phyloP scores from a whole-genome alignment of 2,113 vertebrate species.

The Upupa epops region DNA sequence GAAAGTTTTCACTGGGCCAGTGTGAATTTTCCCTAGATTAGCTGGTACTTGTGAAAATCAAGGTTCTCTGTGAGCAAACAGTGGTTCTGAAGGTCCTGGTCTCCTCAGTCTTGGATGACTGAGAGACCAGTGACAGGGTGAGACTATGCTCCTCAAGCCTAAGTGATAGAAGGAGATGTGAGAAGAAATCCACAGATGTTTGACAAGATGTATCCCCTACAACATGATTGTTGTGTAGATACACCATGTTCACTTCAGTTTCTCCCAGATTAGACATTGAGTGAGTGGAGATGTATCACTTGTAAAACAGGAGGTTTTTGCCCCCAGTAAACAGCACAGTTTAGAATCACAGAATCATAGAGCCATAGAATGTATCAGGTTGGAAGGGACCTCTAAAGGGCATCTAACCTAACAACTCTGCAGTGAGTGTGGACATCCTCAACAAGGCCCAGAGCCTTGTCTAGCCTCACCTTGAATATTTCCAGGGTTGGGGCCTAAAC shows the following conservation, averaged over 20 bases:
- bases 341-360: too few relatives aligned
- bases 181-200: too few relatives aligned
- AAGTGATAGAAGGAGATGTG: neutral
- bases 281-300: neutral
- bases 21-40: neutral
- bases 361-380: too few relatives aligned
- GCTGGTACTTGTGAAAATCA: neutral
- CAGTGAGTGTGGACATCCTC: too few relatives aligned
- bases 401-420: too few relatives aligned
- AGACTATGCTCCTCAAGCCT: neutral
- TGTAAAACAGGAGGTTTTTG: neutral
- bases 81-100: neutral
- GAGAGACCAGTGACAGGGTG: neutral
- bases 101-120: neutral
- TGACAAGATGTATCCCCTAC: neutral
- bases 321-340: neutral
- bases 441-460: too few relatives aligned
- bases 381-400: too few relatives aligned
- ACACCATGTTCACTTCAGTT: neutral
- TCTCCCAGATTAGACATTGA: neutral
- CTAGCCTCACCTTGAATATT: neutral
- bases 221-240: neutral
- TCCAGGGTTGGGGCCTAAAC: too few relatives aligned
- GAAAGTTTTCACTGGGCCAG: neutral
- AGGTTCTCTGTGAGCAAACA: fast-evolving